Percentiles rank a stretch among this genome's conserved stretches.
Conservation (phyloP, 1,140 invertebrate genomes). For the Oedothorax gibbosus region DNA sequence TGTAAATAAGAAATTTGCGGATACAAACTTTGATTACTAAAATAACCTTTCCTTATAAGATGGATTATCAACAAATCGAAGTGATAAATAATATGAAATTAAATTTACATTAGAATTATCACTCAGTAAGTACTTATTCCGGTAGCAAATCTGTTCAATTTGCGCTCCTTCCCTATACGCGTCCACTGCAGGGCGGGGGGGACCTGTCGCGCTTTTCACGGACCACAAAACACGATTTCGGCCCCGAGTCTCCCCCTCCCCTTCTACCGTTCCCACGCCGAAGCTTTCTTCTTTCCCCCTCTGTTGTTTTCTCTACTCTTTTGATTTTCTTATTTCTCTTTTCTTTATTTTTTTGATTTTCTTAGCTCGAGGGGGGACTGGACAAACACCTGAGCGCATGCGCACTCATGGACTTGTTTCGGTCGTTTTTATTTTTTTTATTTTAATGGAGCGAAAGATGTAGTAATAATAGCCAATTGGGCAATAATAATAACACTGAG, state of each 20-base stretch:
- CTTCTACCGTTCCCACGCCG: slow-evolving; percentile 27
- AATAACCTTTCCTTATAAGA: too few relatives aligned
- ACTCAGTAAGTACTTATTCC: too few relatives aligned
- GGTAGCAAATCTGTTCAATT: slow-evolving; percentile 28
- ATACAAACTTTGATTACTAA: too few relatives aligned
- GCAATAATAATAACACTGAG: background rate
- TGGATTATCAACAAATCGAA: too few relatives aligned
- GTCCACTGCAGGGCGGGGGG: slow-evolving; percentile 1
- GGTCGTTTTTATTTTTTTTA: too few relatives aligned
- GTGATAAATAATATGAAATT: too few relatives aligned
- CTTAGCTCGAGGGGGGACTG: slow-evolving; percentile 20
- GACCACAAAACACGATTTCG: slow-evolving; percentile 61
- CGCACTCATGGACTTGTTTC: slow-evolving; percentile 15
- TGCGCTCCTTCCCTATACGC: slow-evolving; percentile 10
- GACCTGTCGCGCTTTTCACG: slow-evolving; percentile 50
- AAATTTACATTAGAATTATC: too few relatives aligned
- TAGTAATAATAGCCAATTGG: slow-evolving; percentile 1
- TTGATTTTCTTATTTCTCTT: slow-evolving; percentile 31
- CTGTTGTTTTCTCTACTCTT: slow-evolving; percentile 18
- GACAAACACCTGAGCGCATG: slow-evolving; percentile 53
- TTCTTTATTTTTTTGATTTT: slow-evolving; percentile 37
- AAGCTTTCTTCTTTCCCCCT: slow-evolving; percentile 12
- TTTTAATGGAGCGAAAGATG: background rate
- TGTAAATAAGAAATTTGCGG: too few relatives aligned
- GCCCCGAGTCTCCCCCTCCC: slow-evolving; percentile 51